Evolutionary conservation across 2,113 vertebrate genomes (phyloP).

Genomic region (Dunckerocampus dactyliophorus): DNA sequence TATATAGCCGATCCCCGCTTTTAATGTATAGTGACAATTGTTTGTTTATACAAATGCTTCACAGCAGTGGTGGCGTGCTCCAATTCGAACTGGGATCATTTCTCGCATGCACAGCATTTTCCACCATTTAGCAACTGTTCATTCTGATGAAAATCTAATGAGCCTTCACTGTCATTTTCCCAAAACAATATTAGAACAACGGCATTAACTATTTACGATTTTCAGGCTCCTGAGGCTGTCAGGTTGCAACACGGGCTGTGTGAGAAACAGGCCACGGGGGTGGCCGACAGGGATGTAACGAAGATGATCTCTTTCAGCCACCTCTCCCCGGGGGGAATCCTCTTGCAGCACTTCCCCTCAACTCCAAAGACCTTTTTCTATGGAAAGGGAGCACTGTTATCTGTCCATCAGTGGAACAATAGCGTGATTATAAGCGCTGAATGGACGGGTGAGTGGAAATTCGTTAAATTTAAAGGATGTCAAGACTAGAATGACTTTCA

Average conservation of each 20-base stretch:
- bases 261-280: conserved; percentile 54
- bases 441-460: conserved; percentile 24
- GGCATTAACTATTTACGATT: conserved; percentile 47
- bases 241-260: conserved; percentile 34
- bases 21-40: conserved; percentile 19
- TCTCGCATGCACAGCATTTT: neutral
- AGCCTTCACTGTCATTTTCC: neutral
- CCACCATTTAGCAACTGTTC: neutral
- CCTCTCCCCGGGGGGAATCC: conserved; percentile 55
- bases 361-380: conserved; percentile 40
- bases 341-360: conserved; percentile 59
- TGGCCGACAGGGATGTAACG: conserved; percentile 30
- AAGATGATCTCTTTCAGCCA: conserved; percentile 32
- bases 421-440: conserved; percentile 17
- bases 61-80: neutral
- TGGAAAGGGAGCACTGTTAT: conserved; percentile 41
- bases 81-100: neutral
- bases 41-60: neutral
- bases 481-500: conserved; percentile 2
- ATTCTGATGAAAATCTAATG: neutral
- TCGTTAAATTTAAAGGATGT: conserved; percentile 4
- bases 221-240: conserved; percentile 25
- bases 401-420: conserved; percentile 35
- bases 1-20: neutral
- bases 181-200: conserved; percentile 4